Conservation (phyloP, 37 sponge, comb jelly and placozoan species). For the Spongia lamella region DNA sequence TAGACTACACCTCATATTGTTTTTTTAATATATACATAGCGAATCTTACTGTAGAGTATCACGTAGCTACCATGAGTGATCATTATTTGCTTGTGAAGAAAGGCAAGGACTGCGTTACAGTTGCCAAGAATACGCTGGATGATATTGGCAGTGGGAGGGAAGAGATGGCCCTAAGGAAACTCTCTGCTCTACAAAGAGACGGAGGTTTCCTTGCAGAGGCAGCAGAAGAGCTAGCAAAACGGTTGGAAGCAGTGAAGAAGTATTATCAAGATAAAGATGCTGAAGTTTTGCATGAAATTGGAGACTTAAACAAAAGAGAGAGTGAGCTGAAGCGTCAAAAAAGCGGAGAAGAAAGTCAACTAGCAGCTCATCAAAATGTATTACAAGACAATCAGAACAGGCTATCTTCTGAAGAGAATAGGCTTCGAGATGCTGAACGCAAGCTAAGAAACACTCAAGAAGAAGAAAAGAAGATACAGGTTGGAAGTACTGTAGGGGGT, state of each 20-base stretch:
- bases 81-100: no score
- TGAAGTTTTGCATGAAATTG: not conserved
- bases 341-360: not conserved
- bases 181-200: no score
- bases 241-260: slow-evolving; percentile 4
- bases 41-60: no score
- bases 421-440: not conserved
- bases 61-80: no score
- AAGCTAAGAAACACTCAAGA: not conserved
- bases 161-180: no score
- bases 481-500: no score
- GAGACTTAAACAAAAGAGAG: not conserved
- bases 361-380: not conserved
- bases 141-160: no score
- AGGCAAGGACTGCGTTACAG: no score
- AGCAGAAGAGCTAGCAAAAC: not conserved
- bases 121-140: no score
- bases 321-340: not conserved
- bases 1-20: no score
- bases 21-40: no score
- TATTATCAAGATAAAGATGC: not conserved
- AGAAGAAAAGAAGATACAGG: not conserved
- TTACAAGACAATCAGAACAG: no score
- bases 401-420: not conserved
- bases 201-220: not conserved